A percentile compares a stretch with the other conserved stretches of the same genome.
Conservation (phyloP, 53 echinoderm and acorn worm genomes). For the Stichopus horrens region DNA sequence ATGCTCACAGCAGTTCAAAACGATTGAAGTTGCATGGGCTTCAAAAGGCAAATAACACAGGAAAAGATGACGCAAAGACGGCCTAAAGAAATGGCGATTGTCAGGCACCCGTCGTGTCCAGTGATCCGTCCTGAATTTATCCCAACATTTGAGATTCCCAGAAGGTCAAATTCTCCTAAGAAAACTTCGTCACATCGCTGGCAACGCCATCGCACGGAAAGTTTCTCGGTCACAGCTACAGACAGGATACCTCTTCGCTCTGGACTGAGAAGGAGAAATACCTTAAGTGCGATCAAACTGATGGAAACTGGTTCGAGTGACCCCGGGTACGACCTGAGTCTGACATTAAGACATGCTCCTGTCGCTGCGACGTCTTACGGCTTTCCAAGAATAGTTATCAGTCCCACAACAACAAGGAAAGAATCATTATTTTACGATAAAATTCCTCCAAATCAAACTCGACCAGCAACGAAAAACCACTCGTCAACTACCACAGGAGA, state of each 20-base stretch:
- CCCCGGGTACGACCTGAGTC: constrained; percentile 12
- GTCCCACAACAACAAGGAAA: constrained; percentile 57
- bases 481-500: neutral
- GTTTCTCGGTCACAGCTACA: neutral
- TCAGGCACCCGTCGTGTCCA: constrained; percentile 11
- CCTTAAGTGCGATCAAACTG: neutral
- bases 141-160: constrained; percentile 27
- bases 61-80: neutral
- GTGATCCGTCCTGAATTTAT: constrained; percentile 10
- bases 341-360: constrained; percentile 19
- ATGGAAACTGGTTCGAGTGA: neutral
- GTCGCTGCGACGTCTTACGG: constrained; percentile 43
- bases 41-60: neutral
- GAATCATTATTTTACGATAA: constrained; percentile 59
- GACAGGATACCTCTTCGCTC: neutral
- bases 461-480: neutral
- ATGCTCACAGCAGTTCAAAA: too few species aligned
- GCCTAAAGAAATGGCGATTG: neutral
- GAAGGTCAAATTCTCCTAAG: constrained; percentile 7
- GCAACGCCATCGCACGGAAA: constrained; percentile 16
- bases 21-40: too few species aligned
- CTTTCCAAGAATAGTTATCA: constrained; percentile 48
- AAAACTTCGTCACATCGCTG: neutral
- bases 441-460: neutral
- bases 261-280: constrained; percentile 8